Conservation (phyloP, 1,140 invertebrate species). For the Akabosia matsudoensis region DNA sequence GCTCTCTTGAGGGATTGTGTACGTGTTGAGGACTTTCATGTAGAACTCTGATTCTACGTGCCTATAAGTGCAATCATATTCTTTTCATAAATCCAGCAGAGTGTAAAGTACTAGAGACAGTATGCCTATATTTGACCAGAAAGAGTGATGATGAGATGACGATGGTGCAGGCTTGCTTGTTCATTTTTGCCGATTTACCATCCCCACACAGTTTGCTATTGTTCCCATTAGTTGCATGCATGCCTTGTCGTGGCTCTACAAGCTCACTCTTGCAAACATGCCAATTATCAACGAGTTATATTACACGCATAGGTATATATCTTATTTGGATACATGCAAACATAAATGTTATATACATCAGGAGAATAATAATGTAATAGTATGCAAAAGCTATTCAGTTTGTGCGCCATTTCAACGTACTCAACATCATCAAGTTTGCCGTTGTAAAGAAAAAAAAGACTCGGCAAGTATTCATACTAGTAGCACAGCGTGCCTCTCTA, state of each 20-base stretch:
- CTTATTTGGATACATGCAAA: background rate
- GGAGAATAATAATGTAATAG: no score
- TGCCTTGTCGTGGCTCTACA: slow-evolving; percentile 7
- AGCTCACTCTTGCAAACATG: slow-evolving; percentile 19
- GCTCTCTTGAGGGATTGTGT: no score
- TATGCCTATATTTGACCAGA: no score
- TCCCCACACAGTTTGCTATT: no score
- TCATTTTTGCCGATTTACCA: background rate
- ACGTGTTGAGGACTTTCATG: no score
- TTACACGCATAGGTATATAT: no score
- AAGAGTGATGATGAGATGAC: background rate
- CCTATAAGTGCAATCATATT: no score
- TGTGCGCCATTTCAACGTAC: background rate
- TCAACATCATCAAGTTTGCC: background rate
- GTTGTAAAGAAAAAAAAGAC: background rate
- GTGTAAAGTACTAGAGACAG: background rate
- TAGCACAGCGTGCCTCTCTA: no score
- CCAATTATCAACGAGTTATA: slow-evolving; percentile 15
- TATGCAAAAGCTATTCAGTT: background rate
- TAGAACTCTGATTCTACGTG: no score
- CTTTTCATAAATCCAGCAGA: background rate
- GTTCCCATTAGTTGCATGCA: background rate
- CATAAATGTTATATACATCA: no score
- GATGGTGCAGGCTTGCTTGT: background rate
- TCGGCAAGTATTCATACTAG: background rate